phyloP scores from a whole-genome alignment of 2,797 vertebrate genomes.

The Notoglanidium macrostoma region DNA sequence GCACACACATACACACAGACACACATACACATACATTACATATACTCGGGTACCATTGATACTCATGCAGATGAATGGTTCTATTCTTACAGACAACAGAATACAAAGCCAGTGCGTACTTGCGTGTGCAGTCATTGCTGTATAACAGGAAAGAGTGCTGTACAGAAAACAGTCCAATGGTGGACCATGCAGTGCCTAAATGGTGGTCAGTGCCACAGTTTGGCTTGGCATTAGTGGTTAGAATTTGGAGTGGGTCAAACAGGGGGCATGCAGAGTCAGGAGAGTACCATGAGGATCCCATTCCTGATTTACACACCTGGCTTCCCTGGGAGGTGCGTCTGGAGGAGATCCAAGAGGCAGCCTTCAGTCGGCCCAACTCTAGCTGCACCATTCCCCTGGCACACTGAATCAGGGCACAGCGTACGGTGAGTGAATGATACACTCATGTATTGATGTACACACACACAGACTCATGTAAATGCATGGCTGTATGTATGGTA shows the following conservation, averaged over 20 bases:
- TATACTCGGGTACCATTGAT: not conserved
- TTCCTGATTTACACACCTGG: conserved; percentile 77
- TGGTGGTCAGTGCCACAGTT: too few species aligned
- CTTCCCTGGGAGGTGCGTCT: conserved; percentile 80
- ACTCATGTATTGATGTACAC: not conserved
- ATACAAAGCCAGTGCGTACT: not conserved
- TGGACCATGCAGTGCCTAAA: conserved; percentile 1
- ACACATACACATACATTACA: not conserved
- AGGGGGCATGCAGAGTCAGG: not conserved
- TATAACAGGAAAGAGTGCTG: conserved; percentile 16
- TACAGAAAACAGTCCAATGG: not conserved
- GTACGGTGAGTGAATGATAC: conserved; percentile 14
- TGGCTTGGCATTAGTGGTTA: conserved; percentile 17
- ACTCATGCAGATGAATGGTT: not conserved
- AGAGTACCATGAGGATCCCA: not conserved
- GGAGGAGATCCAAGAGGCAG: conserved; percentile 86
- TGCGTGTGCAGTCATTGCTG: not conserved
- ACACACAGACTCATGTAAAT: not conserved
- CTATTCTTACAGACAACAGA: not conserved
- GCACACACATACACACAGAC: not conserved
- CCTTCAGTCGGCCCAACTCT: conserved; percentile 89
- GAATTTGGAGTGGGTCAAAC: conserved; percentile 11
- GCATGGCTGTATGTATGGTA: not conserved
- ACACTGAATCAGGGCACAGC: conserved; percentile 76
- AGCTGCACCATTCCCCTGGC: conserved; percentile 87